Conservation (phyloP, 2,797 vertebrate genomes). For the Chaetodon trifasciatus region DNA sequence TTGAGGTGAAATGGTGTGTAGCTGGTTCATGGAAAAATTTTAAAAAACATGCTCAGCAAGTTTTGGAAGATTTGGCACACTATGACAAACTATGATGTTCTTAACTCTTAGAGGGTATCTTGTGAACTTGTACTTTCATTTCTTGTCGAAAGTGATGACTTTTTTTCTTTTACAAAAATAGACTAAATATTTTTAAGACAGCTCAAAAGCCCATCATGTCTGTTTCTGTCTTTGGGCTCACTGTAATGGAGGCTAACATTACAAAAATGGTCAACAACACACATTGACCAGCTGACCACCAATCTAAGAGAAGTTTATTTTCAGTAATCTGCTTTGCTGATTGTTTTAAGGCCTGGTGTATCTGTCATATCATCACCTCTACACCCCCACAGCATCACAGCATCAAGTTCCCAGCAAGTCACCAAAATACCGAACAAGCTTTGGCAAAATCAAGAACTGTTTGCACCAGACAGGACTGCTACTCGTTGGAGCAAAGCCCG, state of each 20-base stretch:
- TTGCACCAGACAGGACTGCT: slow-evolving; percentile 7
- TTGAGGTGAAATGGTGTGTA: background rate
- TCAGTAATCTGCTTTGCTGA: background rate
- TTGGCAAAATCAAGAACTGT: slow-evolving; percentile 12
- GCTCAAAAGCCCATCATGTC: no score
- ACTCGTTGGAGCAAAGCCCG: slow-evolving; percentile 11
- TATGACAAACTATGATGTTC: no score
- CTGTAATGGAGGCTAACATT: no score
- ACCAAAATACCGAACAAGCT: slow-evolving; percentile 2
- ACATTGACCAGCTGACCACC: background rate
- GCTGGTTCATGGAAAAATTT: background rate
- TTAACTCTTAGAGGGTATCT: no score
- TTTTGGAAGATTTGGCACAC: background rate
- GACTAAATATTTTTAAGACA: no score
- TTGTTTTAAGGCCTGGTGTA: background rate
- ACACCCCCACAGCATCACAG: background rate
- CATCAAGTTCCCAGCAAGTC: background rate
- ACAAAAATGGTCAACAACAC: background rate
- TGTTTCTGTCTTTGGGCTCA: no score
- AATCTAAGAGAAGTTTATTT: background rate
- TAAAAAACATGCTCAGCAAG: no score
- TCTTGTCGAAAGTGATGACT: no score
- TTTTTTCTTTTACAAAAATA: no score
- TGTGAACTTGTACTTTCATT: no score
- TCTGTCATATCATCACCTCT: background rate